phyloP scores from a whole-genome alignment of 2,888 invertebrate genomes.

The Mactromeris polynyma region DNA sequence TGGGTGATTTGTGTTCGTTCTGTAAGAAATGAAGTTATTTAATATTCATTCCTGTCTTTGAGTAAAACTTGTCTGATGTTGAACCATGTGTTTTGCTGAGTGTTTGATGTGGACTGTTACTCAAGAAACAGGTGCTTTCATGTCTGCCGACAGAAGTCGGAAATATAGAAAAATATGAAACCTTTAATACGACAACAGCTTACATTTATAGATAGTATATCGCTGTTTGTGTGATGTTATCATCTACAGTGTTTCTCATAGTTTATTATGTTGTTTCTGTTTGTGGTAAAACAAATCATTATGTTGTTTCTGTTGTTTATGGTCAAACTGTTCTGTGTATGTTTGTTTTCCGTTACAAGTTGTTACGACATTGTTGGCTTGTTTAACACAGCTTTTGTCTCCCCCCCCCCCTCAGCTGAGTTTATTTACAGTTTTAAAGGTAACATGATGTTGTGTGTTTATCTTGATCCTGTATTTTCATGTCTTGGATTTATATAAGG shows the following conservation, averaged over 20 bases:
- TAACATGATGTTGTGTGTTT: not conserved
- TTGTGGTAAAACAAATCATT: not conserved
- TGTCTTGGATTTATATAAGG: too few species aligned
- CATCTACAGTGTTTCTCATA: not conserved
- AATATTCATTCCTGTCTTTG: slow-evolving; percentile 41
- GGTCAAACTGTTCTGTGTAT: not conserved
- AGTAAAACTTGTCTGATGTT: slow-evolving; percentile 31
- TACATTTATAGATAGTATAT: slow-evolving; percentile 3
- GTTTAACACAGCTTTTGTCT: not conserved
- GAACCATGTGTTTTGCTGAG: slow-evolving; percentile 32
- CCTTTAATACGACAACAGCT: not conserved
- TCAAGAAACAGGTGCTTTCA: slow-evolving; percentile 42
- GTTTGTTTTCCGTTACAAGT: not conserved
- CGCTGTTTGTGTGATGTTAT: not conserved
- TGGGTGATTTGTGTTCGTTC: not conserved
- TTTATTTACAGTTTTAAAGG: not conserved
- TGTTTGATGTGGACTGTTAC: slow-evolving; percentile 45
- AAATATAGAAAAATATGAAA: not conserved
- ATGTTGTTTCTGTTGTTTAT: not conserved
- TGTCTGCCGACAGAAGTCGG: slow-evolving; percentile 2
- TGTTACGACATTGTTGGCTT: not conserved
- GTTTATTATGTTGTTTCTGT: not conserved
- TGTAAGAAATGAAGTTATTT: slow-evolving; percentile 39
- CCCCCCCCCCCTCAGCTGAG: not conserved
- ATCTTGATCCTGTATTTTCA: too few species aligned